A percentile compares a stretch with the other conserved stretches of the same genome.
Evolutionary conservation across 2,888 invertebrate species (phyloP).

Genomic region (Pterobdella sp.): DNA sequence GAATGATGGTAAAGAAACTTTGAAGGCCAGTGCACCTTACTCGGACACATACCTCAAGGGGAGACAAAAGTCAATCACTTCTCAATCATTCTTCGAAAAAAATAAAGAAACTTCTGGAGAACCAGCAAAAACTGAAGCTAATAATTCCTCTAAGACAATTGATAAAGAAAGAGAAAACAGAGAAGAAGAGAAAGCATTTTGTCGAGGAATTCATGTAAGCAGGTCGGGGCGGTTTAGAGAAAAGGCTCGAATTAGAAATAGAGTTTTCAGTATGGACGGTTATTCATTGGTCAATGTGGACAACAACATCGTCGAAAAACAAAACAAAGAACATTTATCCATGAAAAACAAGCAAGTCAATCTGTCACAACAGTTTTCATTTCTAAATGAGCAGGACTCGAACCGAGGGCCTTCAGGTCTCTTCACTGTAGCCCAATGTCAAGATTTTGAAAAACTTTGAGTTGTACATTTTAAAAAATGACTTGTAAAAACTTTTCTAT

Average conservation of each 20-base stretch:
- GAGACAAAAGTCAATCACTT: background rate
- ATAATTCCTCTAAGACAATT: background rate
- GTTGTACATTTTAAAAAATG: too few species aligned
- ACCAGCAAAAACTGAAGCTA: background rate
- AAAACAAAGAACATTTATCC: background rate
- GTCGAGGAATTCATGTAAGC: background rate
- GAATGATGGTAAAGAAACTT: background rate
- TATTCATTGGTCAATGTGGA: background rate
- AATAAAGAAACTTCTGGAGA: background rate
- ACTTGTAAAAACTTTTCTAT: too few species aligned
- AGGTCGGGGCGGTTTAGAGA: slow-evolving; percentile 9
- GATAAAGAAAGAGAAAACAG: slow-evolving; percentile 63
- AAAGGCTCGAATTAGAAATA: background rate
- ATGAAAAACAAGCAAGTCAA: background rate
- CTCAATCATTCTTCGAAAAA: background rate
- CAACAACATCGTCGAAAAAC: background rate
- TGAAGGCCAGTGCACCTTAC: background rate
- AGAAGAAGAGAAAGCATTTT: slow-evolving; percentile 44
- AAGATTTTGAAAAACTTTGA: background rate
- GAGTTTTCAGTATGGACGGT: slow-evolving; percentile 8
- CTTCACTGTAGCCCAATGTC: background rate
- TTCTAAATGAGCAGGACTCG: background rate
- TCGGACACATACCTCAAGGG: background rate
- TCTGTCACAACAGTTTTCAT: slow-evolving; percentile 3
- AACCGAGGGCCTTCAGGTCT: background rate